phyloP scores from a whole-genome alignment of 1,140 invertebrate species.

The Brachionus manjavacas region DNA sequence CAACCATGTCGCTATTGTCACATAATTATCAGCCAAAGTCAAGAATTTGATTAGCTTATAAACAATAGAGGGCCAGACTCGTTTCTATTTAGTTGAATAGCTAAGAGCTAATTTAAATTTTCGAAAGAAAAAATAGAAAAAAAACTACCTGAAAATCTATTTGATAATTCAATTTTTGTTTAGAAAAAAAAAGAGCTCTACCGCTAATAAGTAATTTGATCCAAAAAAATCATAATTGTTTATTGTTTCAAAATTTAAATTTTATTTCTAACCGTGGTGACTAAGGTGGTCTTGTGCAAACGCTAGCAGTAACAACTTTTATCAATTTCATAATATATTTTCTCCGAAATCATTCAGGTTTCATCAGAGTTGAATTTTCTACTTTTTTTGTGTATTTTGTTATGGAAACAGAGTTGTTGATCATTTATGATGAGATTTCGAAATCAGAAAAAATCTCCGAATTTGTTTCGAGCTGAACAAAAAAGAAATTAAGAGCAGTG shows the following conservation, averaged over 20 bases:
- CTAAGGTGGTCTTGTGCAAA: not conserved
- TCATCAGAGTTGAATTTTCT: conserved; percentile 6
- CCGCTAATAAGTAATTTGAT: conserved; percentile 13
- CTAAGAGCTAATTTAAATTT: conserved; percentile 32
- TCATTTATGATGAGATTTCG: conserved; percentile 21
- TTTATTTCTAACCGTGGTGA: conserved; percentile 4
- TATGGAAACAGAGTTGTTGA: conserved; percentile 24
- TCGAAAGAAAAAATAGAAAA: no score
- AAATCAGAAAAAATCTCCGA: conserved; percentile 1
- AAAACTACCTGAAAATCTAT: conserved; percentile 36
- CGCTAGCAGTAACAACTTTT: not conserved
- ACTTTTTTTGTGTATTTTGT: conserved; percentile 22
- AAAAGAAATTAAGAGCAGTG: not conserved
- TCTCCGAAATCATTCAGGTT: conserved; percentile 30
- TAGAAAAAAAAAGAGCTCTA: conserved; percentile 23
- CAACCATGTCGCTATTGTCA: not conserved
- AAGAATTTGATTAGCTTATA: not conserved
- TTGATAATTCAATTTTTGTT: conserved; percentile 39
- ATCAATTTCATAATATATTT: conserved; percentile 34
- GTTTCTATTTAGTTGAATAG: conserved; percentile 14
- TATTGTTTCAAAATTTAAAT: conserved; percentile 25
- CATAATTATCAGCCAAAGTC: not conserved
- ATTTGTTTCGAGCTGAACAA: not conserved
- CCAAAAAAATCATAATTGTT: conserved; percentile 20
- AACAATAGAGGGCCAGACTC: conserved; percentile 11